Evolutionary conservation across 2,888 invertebrate genomes (phyloP), one percentile per base, ranked within the genome.

Genomic region (Tolmerus cingulatus): DNA sequence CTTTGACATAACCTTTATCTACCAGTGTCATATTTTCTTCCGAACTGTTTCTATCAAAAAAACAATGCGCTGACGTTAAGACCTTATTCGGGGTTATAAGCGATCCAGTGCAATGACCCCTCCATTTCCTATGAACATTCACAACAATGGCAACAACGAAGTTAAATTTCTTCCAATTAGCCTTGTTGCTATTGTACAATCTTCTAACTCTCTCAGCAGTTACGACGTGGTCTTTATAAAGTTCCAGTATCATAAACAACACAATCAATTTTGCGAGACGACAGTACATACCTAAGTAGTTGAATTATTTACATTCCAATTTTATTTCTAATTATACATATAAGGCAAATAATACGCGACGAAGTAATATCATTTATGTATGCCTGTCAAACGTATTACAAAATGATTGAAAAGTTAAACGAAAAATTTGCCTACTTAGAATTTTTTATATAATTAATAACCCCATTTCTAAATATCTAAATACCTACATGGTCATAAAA

Each of bases 151-250:
- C 88, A n/a, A 86, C 88, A 0, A 82, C 86, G 57, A 88, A 88
- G 66, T 88, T 88, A 66, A 82, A 88, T 14, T 34, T 27, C 37
- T 34, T 74, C 37, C 74, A 86, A 46, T 86, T 57, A 4, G 88
- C 87, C 37, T 40, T n/a, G 9, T 8, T 34, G 14, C 55, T 87
- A 14, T 77, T 1, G 27, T 86, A 85, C 14, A 88, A 27, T 34
- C 88, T 87, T 86, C 86, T 88, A 93, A 1, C n/a, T 14, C 66
- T 34, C 3, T n/a, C 5, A 66, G 19, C 14, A 23, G 9, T 34
- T 27, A 12, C 1, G 2, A 27, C 12, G 8, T 12, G 23, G 5
- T 66, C 66, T 27, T 23, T 66, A 19, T 12, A 19, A 66, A 19
- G 2, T 27, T 40, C 66, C 8, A 66, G 19, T 27, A 84, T 5